phyloP scores from a whole-genome alignment of 2,797 vertebrate species.

The Chanos chanos region DNA sequence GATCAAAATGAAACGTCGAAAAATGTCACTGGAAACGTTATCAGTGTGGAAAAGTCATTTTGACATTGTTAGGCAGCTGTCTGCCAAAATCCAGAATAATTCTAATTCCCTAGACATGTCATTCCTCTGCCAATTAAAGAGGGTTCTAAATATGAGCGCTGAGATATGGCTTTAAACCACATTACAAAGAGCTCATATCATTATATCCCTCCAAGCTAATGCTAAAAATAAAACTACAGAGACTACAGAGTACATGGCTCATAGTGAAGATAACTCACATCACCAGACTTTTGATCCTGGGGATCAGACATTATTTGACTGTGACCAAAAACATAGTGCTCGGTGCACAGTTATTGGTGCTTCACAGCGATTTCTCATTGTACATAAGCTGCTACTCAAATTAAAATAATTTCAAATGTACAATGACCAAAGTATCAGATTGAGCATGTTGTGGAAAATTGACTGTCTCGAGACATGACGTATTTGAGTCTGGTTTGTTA shows the following conservation, averaged over 20 bases:
- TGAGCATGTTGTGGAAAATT: too few species aligned
- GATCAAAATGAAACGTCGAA: neutral
- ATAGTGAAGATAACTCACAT: too few species aligned
- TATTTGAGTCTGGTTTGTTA: too few species aligned
- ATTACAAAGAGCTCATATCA: neutral
- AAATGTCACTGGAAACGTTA: neutral
- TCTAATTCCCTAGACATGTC: neutral
- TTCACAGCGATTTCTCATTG: too few species aligned
- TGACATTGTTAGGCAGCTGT: neutral
- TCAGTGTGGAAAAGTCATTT: neutral
- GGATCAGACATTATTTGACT: too few species aligned
- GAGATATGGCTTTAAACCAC: neutral
- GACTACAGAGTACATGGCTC: neutral
- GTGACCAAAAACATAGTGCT: too few species aligned
- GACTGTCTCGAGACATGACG: too few species aligned
- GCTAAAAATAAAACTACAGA: neutral
- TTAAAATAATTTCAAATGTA: too few species aligned
- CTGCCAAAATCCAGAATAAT: neutral
- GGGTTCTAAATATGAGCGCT: neutral
- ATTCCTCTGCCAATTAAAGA: neutral
- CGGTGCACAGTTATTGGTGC: too few species aligned
- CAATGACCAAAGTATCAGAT: too few species aligned
- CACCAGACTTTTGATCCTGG: too few species aligned
- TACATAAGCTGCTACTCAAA: too few species aligned
- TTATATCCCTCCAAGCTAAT: neutral